Base-by-base conservation (phyloP, 2,113 vertebrate species). In the Eleginops maclovinus region DNA sequence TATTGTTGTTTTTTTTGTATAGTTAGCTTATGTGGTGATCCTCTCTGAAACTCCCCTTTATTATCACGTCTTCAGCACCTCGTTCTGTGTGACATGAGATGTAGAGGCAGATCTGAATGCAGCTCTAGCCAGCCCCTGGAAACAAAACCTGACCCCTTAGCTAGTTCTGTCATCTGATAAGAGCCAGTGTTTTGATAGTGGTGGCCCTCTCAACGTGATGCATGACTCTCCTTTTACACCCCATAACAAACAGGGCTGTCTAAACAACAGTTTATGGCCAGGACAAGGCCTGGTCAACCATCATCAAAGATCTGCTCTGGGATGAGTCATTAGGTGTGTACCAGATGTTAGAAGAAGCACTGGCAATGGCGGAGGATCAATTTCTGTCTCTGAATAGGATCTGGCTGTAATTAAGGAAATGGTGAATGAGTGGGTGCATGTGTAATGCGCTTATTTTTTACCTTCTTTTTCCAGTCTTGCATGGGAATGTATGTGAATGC, bases 171-270 rank as follows among this genome's bases (percentile, higher is more conserved):
- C 94, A 93, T 92, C 93, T 95, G 95, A 93, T 96, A 95, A 94
- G 93, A 90, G 90, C 72, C 88, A 92, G 86, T 94, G 94, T 94
- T 94, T 89, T 96, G 93, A 94, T 95, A 94, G 95, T 82, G 90
- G 93, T 91, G 79, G 72, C 72, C 84, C 83, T 73, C 87, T 89
- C 81, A 64, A 79, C 66, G 66, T 89, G 89, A 92, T 91, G 87
- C 91, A 91, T 77, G 76, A 75, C 82, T 84, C 77, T 86, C 84
- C 75, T 88, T 93, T 94, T 91, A 93, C 89, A 87, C 87, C 89
- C 90, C 82, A 88, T 85, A 85, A 91, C 88, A 91, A 93, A 93
- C 88, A 92, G 87, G 85, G 84, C 89, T 92, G 88, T 87, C 87
- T 87, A 89, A 92, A 92, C 86, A 90, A 80, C 84, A 51, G 61